phyloP scores from a whole-genome alignment of 2,113 vertebrate genomes.

The Mastomys natalensis region DNA sequence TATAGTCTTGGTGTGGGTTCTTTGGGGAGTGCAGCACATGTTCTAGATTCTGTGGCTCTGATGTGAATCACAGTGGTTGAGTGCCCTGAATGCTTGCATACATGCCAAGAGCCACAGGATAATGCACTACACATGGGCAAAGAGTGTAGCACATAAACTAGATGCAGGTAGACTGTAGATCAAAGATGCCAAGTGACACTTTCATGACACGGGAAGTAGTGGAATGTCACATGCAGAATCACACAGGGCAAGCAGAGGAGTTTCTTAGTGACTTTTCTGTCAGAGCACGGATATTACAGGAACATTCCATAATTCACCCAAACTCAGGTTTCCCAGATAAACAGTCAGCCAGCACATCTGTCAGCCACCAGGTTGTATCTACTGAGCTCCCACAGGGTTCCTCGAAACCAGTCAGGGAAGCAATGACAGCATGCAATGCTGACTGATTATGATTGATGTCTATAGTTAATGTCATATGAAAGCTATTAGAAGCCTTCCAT shows the following conservation, averaged over 20 bases:
- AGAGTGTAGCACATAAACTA: rapidly evolving
- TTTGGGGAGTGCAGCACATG: background rate
- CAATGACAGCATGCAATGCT: background rate
- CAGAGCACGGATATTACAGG: background rate
- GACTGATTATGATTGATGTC: background rate
- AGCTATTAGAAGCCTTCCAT: too few species aligned
- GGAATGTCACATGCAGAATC: rapidly evolving
- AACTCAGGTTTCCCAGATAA: background rate
- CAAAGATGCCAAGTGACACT: background rate
- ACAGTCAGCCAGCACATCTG: background rate
- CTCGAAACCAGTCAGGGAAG: background rate
- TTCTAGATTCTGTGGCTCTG: background rate
- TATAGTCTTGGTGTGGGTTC: background rate
- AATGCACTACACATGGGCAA: rapidly evolving
- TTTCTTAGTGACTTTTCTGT: background rate
- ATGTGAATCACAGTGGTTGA: background rate
- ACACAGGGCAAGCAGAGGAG: rapidly evolving
- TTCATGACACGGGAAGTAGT: background rate
- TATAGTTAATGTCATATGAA: background rate
- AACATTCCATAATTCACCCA: background rate
- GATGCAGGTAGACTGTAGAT: background rate
- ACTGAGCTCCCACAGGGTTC: background rate
- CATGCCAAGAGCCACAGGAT: too few species aligned
- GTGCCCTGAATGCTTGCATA: background rate
- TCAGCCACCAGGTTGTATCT: background rate